A percentile compares a stretch with the other conserved stretches of the same genome.
phyloP scores from a whole-genome alignment of 2,113 vertebrate genomes.

The Microcebus murinus region DNA sequence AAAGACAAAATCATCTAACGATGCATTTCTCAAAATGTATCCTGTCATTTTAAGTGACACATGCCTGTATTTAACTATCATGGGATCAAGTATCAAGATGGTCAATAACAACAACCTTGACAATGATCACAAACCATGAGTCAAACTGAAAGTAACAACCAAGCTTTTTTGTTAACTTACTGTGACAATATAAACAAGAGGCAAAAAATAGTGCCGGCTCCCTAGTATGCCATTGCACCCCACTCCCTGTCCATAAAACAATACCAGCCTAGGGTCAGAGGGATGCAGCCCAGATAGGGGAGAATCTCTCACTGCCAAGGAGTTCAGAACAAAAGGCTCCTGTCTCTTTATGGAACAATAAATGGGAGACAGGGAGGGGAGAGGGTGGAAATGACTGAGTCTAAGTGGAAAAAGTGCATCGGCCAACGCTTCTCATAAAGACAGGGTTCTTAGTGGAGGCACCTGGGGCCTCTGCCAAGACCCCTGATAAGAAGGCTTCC shows the following conservation, averaged over 20 bases:
- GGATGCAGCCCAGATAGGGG: background rate
- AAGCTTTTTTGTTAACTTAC: background rate
- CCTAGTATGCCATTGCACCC: background rate
- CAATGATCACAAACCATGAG: background rate
- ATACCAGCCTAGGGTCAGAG: background rate
- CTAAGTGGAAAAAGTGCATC: background rate
- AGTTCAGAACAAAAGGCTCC: background rate
- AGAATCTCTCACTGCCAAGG: background rate
- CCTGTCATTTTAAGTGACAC: background rate
- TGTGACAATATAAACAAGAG: background rate
- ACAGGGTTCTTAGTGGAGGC: background rate
- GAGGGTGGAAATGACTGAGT: background rate
- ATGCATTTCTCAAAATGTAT: background rate
- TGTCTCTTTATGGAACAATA: background rate
- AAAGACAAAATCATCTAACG: background rate
- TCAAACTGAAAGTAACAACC: background rate
- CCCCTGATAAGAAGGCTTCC: background rate
- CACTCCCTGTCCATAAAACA: background rate
- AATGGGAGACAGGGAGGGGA: fast-evolving
- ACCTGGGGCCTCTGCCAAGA: background rate
- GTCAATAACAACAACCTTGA: background rate
- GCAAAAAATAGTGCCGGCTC: background rate
- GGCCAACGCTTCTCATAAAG: background rate
- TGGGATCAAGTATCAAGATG: background rate
- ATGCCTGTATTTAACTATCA: background rate